A percentile compares a stretch with the other conserved stretches of the same genome.
Conservation (phyloP, 2,888 invertebrate species). For the Drosophila subsilvestris region DNA sequence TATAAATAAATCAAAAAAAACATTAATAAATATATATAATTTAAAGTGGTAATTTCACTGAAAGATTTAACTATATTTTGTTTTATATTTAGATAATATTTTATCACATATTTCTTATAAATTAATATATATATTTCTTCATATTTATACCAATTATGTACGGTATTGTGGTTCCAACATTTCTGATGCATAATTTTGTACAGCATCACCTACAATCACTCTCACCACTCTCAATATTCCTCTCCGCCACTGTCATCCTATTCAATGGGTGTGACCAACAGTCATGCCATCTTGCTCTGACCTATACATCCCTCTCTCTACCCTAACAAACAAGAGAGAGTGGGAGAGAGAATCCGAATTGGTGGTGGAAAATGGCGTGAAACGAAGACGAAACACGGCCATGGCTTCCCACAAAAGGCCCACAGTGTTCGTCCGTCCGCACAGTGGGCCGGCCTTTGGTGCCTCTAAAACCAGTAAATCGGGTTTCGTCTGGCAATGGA, state of each 20-base stretch:
- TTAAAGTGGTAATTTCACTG: too few relatives aligned
- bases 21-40: too few relatives aligned
- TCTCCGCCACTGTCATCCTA: constrained; percentile 42
- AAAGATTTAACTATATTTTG: too few relatives aligned
- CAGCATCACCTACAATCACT: background rate
- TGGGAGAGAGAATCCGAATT: background rate
- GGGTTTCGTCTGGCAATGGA: constrained; percentile 66
- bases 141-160: too few relatives aligned
- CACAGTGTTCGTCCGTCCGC: background rate
- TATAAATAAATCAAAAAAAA: too few relatives aligned
- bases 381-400: constrained; percentile 28
- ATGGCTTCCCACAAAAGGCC: constrained; percentile 52
- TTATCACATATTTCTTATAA: too few relatives aligned
- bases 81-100: too few relatives aligned
- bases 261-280: constrained; percentile 61
- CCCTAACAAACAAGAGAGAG: constrained; percentile 21
- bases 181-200: background rate
- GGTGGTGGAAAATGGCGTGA: constrained; percentile 78
- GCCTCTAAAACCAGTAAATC: constrained; percentile 64
- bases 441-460: constrained; percentile 72
- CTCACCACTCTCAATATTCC: constrained; percentile 24
- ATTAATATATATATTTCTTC: too few relatives aligned
- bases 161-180: too few relatives aligned
- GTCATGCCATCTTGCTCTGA: constrained; percentile 42
- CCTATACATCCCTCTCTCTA: constrained; percentile 6